Evolutionary conservation across 2,113 vertebrate species (phyloP).

Genomic region (Zosterops pallidus): DNA sequence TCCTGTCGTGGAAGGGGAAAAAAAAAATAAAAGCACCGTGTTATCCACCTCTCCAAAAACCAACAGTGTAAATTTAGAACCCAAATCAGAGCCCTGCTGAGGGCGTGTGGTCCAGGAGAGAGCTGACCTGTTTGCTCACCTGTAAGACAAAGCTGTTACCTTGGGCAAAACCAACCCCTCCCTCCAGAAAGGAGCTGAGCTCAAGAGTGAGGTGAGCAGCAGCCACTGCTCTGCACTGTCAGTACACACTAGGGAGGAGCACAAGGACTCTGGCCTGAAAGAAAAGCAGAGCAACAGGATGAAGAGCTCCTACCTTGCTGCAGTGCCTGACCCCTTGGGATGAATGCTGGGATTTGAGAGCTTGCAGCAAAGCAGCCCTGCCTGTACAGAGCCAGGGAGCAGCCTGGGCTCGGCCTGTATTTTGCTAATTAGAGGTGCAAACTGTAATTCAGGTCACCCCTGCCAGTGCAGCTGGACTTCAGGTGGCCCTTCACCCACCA

Average conservation of each 20-base stretch:
- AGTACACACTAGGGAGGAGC: neutral
- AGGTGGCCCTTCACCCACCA: neutral
- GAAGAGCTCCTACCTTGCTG: constrained; percentile 20
- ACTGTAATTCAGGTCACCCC: neutral
- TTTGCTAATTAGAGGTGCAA: neutral
- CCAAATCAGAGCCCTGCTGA: neutral
- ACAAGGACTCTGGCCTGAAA: constrained; percentile 1
- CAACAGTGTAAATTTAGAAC: neutral
- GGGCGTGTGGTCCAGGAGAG: neutral
- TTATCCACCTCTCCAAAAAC: neutral
- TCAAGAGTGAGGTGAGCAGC: neutral
- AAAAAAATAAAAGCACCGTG: neutral
- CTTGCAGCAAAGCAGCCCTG: neutral
- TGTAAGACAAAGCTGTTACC: constrained; percentile 6
- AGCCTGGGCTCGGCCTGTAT: neutral
- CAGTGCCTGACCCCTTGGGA: constrained; percentile 6
- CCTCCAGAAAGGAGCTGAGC: neutral
- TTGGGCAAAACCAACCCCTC: constrained; percentile 11
- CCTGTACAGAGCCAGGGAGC: neutral
- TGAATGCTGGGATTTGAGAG: constrained; percentile 55
- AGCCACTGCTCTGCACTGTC: neutral
- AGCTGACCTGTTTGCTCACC: constrained; percentile 14
- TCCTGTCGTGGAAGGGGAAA: neutral
- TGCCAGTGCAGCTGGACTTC: neutral
- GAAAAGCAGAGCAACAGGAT: constrained; percentile 18